phyloP scores from a whole-genome alignment of 2,888 invertebrate genomes.

The Spilarctia lutea region DNA sequence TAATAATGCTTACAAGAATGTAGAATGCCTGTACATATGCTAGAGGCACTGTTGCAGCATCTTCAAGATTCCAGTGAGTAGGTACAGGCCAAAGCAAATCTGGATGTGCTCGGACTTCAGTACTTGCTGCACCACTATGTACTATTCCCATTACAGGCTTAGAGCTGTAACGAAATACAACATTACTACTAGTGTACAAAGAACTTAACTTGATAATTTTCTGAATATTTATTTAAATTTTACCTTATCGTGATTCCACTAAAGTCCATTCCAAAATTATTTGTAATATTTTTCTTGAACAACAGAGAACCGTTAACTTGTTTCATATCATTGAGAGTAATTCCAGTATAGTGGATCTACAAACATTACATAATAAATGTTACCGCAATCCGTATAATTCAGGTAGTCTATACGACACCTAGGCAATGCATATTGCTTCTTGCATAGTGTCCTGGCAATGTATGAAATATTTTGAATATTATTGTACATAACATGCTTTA shows the following conservation, averaged over 20 bases:
- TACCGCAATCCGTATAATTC: too few species aligned
- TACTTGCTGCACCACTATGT: conserved; percentile 81
- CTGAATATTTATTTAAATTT: too few species aligned
- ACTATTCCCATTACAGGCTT: conserved; percentile 89
- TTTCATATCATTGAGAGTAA: conserved; percentile 57
- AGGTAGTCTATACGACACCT: too few species aligned
- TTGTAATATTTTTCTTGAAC: conserved; percentile 18
- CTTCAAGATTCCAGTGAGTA: conserved; percentile 88
- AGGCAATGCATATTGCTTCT: too few species aligned
- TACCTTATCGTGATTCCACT: conserved; percentile 68
- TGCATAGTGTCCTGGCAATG: too few species aligned
- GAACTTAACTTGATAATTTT: neutral
- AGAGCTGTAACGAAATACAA: conserved; percentile 65
- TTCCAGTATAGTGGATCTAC: conserved; percentile 51
- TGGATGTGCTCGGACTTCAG: conserved; percentile 81
- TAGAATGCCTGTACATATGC: conserved; percentile 88
- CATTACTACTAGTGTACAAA: neutral
- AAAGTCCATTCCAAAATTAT: conserved; percentile 70
- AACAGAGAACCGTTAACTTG: conserved; percentile 55
- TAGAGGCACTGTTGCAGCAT: conserved; percentile 92
- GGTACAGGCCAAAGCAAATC: conserved; percentile 89
- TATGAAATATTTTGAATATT: too few species aligned
- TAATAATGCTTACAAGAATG: conserved; percentile 50
- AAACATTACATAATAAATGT: conserved; percentile 6
- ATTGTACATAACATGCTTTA: too few species aligned